Percentiles rank a stretch among this genome's conserved stretches.
phyloP scores from a whole-genome alignment of 2,113 vertebrate genomes.

The Apistogramma diplotaenia region DNA sequence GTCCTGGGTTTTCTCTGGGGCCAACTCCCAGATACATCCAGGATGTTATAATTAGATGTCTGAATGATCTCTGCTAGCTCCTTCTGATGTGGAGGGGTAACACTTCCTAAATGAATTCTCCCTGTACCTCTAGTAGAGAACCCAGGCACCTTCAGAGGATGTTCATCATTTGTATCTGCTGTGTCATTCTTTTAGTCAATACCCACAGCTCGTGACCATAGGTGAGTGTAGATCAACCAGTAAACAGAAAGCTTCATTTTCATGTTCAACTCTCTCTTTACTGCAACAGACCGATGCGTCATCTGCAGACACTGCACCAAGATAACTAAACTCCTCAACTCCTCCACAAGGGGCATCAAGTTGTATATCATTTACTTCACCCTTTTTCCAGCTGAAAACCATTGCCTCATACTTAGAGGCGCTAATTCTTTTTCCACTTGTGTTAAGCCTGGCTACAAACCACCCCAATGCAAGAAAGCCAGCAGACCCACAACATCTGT shows the following conservation, averaged over 20 bases:
- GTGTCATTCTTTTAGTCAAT: neutral
- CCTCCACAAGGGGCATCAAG: neutral
- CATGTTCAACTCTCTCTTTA: neutral
- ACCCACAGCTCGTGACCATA: fast-evolving
- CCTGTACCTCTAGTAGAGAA: no score
- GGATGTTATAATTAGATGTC: no score
- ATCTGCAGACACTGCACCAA: neutral
- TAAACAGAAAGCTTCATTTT: neutral
- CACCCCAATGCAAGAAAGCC: neutral
- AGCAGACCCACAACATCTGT: neutral
- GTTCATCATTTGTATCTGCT: neutral
- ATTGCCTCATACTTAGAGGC: neutral
- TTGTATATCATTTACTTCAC: no score
- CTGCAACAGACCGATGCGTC: neutral
- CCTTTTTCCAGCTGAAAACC: neutral
- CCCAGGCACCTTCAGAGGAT: neutral
- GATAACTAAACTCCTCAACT: neutral
- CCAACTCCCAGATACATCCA: no score
- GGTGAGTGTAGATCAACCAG: neutral
- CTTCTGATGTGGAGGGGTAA: neutral
- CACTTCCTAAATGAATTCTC: neutral
- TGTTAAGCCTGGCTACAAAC: neutral
- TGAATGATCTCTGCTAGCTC: no score
- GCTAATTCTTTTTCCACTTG: neutral
- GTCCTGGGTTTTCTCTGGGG: no score